A percentile compares a stretch with the other conserved stretches of the same genome.
Evolutionary conservation across 2,888 invertebrate genomes (phyloP).

Genomic region (Protonemura montana): DNA sequence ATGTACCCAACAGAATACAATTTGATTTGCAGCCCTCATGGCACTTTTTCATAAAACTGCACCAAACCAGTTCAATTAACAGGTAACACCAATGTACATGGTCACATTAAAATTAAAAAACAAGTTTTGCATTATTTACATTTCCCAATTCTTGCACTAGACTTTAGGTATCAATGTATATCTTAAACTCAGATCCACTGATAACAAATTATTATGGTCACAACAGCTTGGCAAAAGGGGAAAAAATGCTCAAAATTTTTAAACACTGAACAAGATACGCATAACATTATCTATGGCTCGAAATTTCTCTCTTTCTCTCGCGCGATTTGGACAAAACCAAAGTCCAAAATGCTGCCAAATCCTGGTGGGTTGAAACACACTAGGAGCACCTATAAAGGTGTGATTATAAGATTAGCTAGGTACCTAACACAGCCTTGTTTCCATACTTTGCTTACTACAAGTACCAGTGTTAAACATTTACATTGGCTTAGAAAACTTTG

Average conservation of each 20-base stretch:
- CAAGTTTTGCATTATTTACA: background rate
- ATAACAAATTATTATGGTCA: background rate
- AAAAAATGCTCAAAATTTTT: too few relatives aligned
- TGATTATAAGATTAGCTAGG: background rate
- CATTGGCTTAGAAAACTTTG: background rate
- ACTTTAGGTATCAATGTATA: background rate
- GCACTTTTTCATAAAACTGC: background rate
- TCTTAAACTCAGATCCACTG: background rate
- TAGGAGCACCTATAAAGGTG: background rate
- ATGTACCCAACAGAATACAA: background rate
- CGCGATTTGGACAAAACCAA: too few relatives aligned
- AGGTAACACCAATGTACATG: background rate
- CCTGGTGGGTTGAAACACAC: background rate
- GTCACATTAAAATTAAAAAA: background rate
- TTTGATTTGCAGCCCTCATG: background rate
- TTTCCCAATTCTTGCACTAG: background rate
- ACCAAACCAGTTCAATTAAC: background rate
- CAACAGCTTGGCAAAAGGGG: too few relatives aligned
- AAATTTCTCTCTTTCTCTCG: too few relatives aligned
- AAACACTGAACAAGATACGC: too few relatives aligned
- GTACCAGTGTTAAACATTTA: background rate
- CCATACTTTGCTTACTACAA: background rate
- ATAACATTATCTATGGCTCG: too few relatives aligned
- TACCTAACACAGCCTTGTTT: slow-evolving; percentile 22
- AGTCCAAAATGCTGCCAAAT: too few relatives aligned